Evolutionary conservation across 1,140 invertebrate genomes (phyloP), one percentile per base, ranked within the genome.

Genomic region (Bradynema listronoti): DNA sequence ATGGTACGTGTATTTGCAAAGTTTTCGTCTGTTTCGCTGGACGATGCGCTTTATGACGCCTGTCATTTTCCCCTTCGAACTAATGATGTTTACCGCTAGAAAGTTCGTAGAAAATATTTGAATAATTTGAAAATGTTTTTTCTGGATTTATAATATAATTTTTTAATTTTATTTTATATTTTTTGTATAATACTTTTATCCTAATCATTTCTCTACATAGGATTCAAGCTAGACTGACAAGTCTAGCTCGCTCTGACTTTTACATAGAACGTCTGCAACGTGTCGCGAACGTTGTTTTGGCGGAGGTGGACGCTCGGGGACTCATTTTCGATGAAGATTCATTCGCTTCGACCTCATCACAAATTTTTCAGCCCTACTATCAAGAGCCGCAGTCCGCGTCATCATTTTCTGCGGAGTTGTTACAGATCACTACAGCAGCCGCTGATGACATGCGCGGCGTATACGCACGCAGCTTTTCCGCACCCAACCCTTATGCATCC

Each of bases 31-130:
- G 1, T 45, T 77, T 22, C 46, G 65, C 2, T 74, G 59, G 32
- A 54, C 63, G 3, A 27, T 66, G 14, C 60, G 61, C 19, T 61
- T 71, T 14, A 50, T 67, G 32, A 61, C 66, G 7, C 61, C 69
- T 4, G 55, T 66, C 9, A 66, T 71, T 24, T 41, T 77, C 27
- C 73, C 73, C 1, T 30, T 66, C 11, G 76, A 76, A 33, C 59
- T 77, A 19, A 43, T 58, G 14, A 24, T 68, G 11, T 56, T 71
- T n/a, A 43, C 60, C n/a, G 46, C 56, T 11, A 74, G 61, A 57
- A 75, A 25, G 56, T 65, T 42, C 42, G n/a, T 39, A 22, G 19
- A 27, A 11, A 27, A 42, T 51, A 4, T 6, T n/a, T n/a, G n/a
- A n/a, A n/a, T n/a, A n/a, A n/a, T n/a, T n/a, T n/a, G n/a, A n/a